phyloP scores from a whole-genome alignment of 2,888 invertebrate species.

The Parapristionchus giblindavisi region DNA sequence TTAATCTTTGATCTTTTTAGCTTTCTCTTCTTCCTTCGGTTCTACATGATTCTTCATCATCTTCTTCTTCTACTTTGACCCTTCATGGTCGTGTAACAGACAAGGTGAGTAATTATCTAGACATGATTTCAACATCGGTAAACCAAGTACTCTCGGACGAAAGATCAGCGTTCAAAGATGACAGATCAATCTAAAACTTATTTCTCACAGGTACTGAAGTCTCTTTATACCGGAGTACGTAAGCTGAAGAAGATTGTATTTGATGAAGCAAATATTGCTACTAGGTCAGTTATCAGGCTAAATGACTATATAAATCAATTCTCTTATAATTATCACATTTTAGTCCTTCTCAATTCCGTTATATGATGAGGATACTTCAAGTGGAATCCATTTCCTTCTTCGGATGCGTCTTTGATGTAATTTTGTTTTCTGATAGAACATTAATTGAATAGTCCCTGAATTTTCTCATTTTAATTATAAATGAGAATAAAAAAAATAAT shows the following conservation, averaged over 20 bases:
- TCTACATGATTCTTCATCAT: background rate
- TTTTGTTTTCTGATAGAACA: too few species aligned
- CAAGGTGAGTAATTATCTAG: background rate
- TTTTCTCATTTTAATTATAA: too few species aligned
- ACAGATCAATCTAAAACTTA: too few species aligned
- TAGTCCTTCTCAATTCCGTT: background rate
- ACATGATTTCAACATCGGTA: too few species aligned
- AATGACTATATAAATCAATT: background rate
- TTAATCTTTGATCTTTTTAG: too few species aligned
- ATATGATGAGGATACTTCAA: background rate
- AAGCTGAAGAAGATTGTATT: conserved; percentile 2
- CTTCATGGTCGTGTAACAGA: conserved; percentile 9
- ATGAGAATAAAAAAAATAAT: too few species aligned
- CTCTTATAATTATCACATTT: too few species aligned
- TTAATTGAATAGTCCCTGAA: too few species aligned
- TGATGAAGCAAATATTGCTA: background rate
- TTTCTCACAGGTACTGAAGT: conserved; percentile 6
- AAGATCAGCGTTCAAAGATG: too few species aligned
- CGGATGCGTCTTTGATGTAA: too few species aligned
- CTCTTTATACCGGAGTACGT: background rate
- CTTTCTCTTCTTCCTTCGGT: conserved; percentile 6
- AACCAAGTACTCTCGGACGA: too few species aligned
- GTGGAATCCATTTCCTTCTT: conserved; percentile 17
- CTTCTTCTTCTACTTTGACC: background rate
- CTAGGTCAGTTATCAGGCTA: background rate